Evolutionary conservation across 2,113 vertebrate genomes (phyloP).

Genomic region (Chionomys nivalis): DNA sequence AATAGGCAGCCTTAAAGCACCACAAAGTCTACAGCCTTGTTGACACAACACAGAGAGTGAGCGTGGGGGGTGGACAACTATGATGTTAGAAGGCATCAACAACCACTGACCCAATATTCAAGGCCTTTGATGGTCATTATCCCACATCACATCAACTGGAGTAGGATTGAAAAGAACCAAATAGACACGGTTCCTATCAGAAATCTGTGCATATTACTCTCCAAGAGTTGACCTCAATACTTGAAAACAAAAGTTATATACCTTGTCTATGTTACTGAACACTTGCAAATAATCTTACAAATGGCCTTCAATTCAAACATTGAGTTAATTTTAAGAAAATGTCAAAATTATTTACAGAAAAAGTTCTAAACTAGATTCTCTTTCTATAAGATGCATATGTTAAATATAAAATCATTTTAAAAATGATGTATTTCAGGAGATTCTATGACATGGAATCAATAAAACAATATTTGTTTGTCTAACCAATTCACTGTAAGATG

Average conservation of each 20-base stretch:
- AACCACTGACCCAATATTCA: background rate
- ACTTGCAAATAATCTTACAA: background rate
- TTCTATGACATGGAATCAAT: background rate
- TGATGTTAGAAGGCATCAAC: background rate
- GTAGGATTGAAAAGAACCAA: background rate
- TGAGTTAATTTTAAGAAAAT: background rate
- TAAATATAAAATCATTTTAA: constrained; percentile 17
- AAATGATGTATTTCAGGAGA: background rate
- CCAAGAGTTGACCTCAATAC: background rate
- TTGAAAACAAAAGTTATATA: constrained; percentile 22
- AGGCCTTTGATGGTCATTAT: background rate
- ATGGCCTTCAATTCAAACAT: background rate
- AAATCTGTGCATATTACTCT: background rate
- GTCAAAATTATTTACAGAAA: constrained; percentile 8
- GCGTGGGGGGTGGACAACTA: background rate
- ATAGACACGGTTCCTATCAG: background rate
- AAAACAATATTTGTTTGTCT: background rate
- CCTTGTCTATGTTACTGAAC: background rate
- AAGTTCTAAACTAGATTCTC: constrained; percentile 7
- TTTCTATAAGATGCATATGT: background rate
- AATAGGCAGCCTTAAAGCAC: background rate
- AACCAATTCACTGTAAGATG: constrained; percentile 40
- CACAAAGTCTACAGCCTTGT: background rate
- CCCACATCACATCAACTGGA: background rate
- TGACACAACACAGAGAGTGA: too few species aligned